These are phyloP conservation scores for Meriones unguiculatus DNA, from an alignment of 2,113 vertebrate species.

Conservation along the genomic window DNA sequence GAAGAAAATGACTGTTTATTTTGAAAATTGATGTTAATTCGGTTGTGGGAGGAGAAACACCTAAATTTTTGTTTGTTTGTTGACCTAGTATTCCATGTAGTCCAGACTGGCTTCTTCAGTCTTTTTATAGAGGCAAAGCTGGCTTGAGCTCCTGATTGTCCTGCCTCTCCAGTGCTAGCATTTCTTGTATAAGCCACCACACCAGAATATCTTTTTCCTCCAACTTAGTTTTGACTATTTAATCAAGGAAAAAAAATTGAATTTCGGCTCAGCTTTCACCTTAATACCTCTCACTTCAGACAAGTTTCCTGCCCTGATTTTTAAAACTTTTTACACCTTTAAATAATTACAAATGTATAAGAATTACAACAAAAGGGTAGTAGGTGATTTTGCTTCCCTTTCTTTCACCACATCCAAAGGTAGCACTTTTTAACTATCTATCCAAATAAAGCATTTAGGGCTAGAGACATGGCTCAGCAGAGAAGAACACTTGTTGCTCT, in stretches of 20 bases:
- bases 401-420: background rate
- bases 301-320: background rate
- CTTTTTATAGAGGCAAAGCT: background rate
- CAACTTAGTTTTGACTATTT: conserved; percentile 47
- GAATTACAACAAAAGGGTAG: background rate
- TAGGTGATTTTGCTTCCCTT: background rate
- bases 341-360: background rate
- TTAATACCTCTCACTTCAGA: conserved; percentile 30
- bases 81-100: background rate
- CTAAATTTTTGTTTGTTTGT: conserved; percentile 18
- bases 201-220: background rate
- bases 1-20: background rate
- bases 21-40: conserved; percentile 47
- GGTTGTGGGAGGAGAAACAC: conserved; percentile 3
- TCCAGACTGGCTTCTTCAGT: background rate
- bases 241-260: conserved; percentile 3
- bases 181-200: too few relatives aligned
- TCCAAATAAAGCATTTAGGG: background rate
- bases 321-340: background rate
- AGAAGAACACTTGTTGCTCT: background rate
- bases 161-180: too few relatives aligned
- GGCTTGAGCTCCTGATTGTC: too few relatives aligned
- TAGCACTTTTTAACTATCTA: background rate
- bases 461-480: background rate
- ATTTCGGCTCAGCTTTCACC: background rate